phyloP scores from a whole-genome alignment of 2,113 vertebrate species.

The Phylloscopus trochiloides region DNA sequence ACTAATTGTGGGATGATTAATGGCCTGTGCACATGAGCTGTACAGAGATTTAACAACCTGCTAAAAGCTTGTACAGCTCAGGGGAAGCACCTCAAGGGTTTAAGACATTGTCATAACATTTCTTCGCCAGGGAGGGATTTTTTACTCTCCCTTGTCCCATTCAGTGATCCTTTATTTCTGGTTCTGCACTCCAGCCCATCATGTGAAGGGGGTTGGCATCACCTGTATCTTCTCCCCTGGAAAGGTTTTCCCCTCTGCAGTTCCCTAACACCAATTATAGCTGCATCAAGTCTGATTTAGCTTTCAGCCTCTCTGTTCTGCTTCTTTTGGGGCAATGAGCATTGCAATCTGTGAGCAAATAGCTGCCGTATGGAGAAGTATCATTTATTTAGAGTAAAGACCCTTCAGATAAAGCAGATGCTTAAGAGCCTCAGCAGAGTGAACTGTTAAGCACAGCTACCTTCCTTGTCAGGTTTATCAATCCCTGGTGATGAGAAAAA shows the following conservation, averaged over 20 bases:
- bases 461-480: neutral
- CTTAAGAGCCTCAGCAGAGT: neutral
- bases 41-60: neutral
- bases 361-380: neutral
- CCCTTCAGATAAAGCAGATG: neutral
- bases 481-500: neutral
- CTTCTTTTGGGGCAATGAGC: neutral
- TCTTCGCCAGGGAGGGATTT: neutral
- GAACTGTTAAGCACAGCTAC: neutral
- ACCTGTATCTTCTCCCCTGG: neutral
- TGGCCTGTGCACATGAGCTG: neutral
- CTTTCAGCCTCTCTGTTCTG: neutral
- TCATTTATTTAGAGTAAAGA: neutral
- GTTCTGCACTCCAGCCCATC: neutral
- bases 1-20: neutral
- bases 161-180: neutral
- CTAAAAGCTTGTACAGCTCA: neutral
- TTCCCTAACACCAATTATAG: neutral
- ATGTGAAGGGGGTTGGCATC: rapidly evolving
- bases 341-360: neutral
- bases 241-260: neutral
- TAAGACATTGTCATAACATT: neutral
- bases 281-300: neutral
- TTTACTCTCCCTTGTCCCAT: neutral
- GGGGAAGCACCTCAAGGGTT: neutral